phyloP scores from a whole-genome alignment of 2,113 vertebrate species.

The Opisthocomus hoazin region DNA sequence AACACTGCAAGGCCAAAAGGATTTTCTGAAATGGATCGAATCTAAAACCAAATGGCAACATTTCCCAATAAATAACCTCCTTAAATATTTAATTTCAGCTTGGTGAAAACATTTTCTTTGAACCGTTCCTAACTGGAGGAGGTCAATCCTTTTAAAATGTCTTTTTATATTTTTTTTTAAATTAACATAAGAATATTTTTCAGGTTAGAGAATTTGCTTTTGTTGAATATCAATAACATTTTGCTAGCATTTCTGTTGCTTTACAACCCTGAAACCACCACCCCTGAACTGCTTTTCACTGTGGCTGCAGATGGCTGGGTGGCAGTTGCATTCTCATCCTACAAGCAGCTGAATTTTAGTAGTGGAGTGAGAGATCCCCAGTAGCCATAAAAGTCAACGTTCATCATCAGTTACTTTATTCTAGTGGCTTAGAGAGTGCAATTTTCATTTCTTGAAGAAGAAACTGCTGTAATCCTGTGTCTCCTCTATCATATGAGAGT shows the following conservation, averaged over 20 bases:
- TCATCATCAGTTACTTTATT: constrained; percentile 40
- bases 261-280: background rate
- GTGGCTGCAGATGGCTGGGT: background rate
- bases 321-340: background rate
- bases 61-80: background rate
- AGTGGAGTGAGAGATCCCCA: background rate
- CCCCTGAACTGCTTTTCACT: background rate
- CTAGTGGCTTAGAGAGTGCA: constrained; percentile 12
- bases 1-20: background rate
- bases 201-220: background rate
- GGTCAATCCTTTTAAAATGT: background rate
- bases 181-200: background rate
- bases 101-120: background rate
- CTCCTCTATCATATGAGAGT: background rate
- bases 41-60: background rate
- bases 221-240: background rate
- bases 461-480: constrained; percentile 1
- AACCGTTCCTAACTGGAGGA: background rate
- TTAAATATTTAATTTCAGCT: background rate
- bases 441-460: constrained; percentile 50
- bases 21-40: background rate
- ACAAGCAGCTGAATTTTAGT: background rate
- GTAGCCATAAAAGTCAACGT: background rate
- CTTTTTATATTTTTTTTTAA: background rate
- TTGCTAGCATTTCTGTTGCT: background rate